Base-by-base conservation (phyloP, 2,113 vertebrate genomes). In the Ceuthmochares aereus region DNA sequence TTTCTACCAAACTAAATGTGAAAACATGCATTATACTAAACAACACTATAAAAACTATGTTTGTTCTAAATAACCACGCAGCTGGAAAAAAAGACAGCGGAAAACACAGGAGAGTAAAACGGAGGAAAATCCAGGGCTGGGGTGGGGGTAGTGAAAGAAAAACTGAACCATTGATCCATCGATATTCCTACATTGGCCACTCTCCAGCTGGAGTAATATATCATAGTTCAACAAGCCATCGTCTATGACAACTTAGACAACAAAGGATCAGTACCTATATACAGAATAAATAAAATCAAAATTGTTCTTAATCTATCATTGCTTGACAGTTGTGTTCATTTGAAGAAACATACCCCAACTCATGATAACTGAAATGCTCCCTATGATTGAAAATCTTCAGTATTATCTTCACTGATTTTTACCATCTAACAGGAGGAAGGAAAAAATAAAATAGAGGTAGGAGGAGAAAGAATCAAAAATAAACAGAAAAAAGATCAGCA, bases 1-100 rank as follows among this genome's bases (percentile, higher is more conserved):
- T 95, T 96, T 92, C 88, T 56, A 62, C 36, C 63, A 93, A 87
- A 51, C 30, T 76, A 75, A 93, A 93, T 58, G 90, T 92, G 87
- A 92, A 95, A 96, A 94, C 84, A 92, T 25, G 62, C 40, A 67
- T 89, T 92, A 63, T 70, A 86, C 62, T 80, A 63, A 91, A 68
- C 66, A 59, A 40, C n/a, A 37, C 63, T 55, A 59, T 64, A 47
- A 60, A 56, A 14, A 63, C 42, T 55, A 30, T 34, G 60, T 49
- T 52, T 81, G 45, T 52, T 86, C 73, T 75, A 81, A 91, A 86
- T 40, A 59, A 59, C 60, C 14, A 29, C 7, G 4, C 12, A 84
- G 56, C 45, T 87, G 60, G 69, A 29, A 49, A 49, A 23, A 37
- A 69, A 87, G 19, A 16, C 7, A 74, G 40, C 40, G 29, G 37